Base-by-base conservation (phyloP, 2,888 invertebrate genomes). In the Euphydryas editha region DNA sequence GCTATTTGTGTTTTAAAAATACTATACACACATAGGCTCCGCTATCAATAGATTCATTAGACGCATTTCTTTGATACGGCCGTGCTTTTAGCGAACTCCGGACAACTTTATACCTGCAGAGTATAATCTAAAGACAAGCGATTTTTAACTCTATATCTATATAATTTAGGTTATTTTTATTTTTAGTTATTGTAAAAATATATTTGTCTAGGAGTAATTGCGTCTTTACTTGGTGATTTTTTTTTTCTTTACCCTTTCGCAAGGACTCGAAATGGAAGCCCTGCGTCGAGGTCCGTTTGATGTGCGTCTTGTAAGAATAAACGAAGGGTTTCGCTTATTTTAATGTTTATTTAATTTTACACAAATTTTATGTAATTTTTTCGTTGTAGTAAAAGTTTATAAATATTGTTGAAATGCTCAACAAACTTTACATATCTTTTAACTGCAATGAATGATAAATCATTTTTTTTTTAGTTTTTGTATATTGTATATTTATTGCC, bases 1-100 rank as follows among this genome's bases (percentile, higher is more conserved):
- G 63, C 69, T 76, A 78, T 81, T 80, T 82, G 81, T 78, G 80
- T 84, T 86, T 82, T 85, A 88, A 90, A 92, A 89, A 88, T 84
- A 82, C 85, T 83, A 73, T 72, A 86, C 73, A 77, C 81, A 88
- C 81, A 85, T 81, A 86, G 77, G 77, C 79, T 73, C 74, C 86
- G 85, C 87, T 88, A 90, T 89, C 91, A 90, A 92, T 92, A 89
- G 86, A 88, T 86, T 92, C 90, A 90, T 92, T 90, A 92, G 91
- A 90, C 83, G 88, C 84, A 88, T 90, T 92, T 91, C 91, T 92
- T 92, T 92, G 91, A 90, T 84, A 88, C 84, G 78, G 80, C 82
- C 79, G 77, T 78, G 90, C 91, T 91, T 92, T 91, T 89, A 91
- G 89, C 88, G 76, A 78, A 81, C 80, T 78, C 71, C 73, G 68